Base-by-base conservation (phyloP, 1,140 invertebrate genomes). In the Drosophila pachea region DNA sequence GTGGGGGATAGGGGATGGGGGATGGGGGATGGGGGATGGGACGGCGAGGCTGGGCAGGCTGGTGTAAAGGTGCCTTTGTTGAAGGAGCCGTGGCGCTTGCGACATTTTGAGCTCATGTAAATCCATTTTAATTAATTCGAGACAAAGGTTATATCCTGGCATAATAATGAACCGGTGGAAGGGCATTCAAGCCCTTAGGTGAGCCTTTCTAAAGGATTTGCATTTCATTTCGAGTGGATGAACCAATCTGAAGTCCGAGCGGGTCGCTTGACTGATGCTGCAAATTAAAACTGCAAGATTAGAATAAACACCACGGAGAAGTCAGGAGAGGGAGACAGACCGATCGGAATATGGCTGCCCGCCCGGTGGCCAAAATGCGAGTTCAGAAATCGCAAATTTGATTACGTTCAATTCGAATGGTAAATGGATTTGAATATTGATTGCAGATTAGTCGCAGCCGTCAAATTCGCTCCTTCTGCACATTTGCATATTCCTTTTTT, bases 71-170 rank as follows among this genome's bases (percentile, higher is more conserved):
- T 78, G 72, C 66, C 81, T 84, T 79, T 79, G 81, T 76, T 75
- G 56, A 59, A 61, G 59, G 64, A 47, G 48, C 53, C 40, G 29
- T 60, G 58, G 31, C 49, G 62, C 50, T 64, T 73, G 78, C 74
- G 76, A 86, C 81, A 86, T 79, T 73, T 84, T 86, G 81, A 86
- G 81, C 77, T 86, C 81, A 86, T 86, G 81, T 86, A 86, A 86
- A 86, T 86, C 81, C 81, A 86, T 86, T 86, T 86, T 86, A 86
- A 86, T 86, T 86, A 86, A 86, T 86, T 86, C 81, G 74, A 79
- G 82, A 86, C 81, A 86, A 86, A 86, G 81, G 81, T 86, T 86
- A 86, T 86, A 77, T 86, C 68, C 71, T 63, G 61, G 81, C 77
- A 86, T 86, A 86, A 69, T 86, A 86, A 86, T 86, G 76, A 86